Base-by-base conservation (phyloP, 2,797 vertebrate genomes). In the Onychomys arenicola region DNA sequence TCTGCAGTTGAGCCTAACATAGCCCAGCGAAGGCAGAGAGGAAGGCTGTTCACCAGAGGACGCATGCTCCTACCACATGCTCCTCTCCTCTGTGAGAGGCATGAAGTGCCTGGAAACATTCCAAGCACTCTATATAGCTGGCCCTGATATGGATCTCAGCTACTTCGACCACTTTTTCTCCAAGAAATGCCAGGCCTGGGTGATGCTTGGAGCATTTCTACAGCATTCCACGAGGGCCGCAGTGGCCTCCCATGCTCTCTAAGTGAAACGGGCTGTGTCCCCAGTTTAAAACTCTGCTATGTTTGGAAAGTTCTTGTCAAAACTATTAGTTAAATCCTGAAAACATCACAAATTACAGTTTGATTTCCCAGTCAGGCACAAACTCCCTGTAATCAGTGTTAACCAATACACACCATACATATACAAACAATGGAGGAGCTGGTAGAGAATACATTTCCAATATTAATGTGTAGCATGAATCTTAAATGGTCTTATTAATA, bases 1-100 rank as follows among this genome's bases (percentile, higher is more conserved):
- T 71, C 73, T 93, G 69, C 76, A 37, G 93, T 90, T 90, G 83
- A 93, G 40, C 46, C 94, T 87, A 43, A 49, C 87, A 89, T 77
- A 95, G 92, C 76, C 89, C 34, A 57, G 40, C 25, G 5, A 94
- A 77, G 77, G 46, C 67, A 69, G 65, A 93, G 69, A 32, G 71
- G 76, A 77, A 87, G 34, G 21, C 85, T 82, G 85, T 21, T 21
- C 82, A 27, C 65, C 19, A 67, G 59, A 92, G 25, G 61, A 63
- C 6, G 65, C 19, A n/a, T 1, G 63, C 21, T 59, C 59, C 77
- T 69, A 96, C 49, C 67, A 78, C 21, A 14, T 23, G 14, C 12
- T 61, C 37, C 10, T 23, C 71, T 96, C 55, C 43, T 90, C 25
- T 29, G 34, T 21, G 25, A 43, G 78, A 94, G 6, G 23, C 21